These are phyloP conservation scores for Argyresthia goedartella DNA, from an alignment of 2,888 invertebrate genomes.

Conservation along the genomic window DNA sequence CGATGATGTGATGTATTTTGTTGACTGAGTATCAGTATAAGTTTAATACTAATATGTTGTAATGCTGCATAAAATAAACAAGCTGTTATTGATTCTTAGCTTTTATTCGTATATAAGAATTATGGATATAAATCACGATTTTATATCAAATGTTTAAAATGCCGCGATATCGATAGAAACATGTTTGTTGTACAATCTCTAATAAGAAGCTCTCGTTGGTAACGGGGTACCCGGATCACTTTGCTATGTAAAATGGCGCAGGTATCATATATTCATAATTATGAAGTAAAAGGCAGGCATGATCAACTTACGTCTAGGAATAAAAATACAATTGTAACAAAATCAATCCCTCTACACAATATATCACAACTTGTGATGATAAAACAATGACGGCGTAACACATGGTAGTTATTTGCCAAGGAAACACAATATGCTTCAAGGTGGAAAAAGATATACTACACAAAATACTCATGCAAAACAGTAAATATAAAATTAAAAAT, in stretches of 20 bases:
- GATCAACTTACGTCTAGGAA: slow-evolving; percentile 41
- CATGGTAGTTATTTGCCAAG: slow-evolving; percentile 14
- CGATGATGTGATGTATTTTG: no score
- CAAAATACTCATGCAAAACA: slow-evolving; percentile 20
- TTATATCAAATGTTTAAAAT: slow-evolving; percentile 64
- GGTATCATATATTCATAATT: slow-evolving; percentile 13
- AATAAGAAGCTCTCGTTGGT: slow-evolving; percentile 32
- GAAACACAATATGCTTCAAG: slow-evolving; percentile 6
- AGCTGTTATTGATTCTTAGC: slow-evolving; percentile 33
- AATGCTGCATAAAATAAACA: slow-evolving; percentile 16
- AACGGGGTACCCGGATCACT: neutral
- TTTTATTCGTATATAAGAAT: slow-evolving; percentile 59
- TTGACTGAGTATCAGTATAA: no score
- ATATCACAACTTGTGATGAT: slow-evolving; percentile 58
- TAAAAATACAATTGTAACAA: slow-evolving; percentile 42
- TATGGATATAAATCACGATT: slow-evolving; percentile 59
- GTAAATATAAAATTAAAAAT: slow-evolving; percentile 28
- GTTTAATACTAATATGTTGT: no score
- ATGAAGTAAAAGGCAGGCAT: slow-evolving; percentile 43
- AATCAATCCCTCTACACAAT: slow-evolving; percentile 35
- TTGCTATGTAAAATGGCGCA: slow-evolving; percentile 1
- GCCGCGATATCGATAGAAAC: slow-evolving; percentile 33
- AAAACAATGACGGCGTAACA: slow-evolving; percentile 16
- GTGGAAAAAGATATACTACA: slow-evolving; percentile 2
- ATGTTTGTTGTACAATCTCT: slow-evolving; percentile 56